These are phyloP conservation scores for Schizaphis graminum DNA, from an alignment of 2,888 invertebrate species.

Conservation along the genomic window DNA sequence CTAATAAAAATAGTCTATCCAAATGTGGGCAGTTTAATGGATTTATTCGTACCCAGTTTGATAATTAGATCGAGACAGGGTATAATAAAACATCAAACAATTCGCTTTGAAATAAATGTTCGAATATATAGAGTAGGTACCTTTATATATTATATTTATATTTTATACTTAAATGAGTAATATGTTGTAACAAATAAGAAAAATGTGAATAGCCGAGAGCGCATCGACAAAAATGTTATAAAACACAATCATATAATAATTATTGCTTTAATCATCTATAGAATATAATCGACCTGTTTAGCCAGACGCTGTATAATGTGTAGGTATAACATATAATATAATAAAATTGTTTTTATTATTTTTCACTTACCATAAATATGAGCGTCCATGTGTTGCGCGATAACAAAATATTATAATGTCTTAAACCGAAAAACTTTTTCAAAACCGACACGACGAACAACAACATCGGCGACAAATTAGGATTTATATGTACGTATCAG, in stretches of 20 bases:
- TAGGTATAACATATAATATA: not conserved
- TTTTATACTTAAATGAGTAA: not conserved
- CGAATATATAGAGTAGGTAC: not conserved
- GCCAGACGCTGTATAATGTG: not conserved
- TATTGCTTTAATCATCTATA: not conserved
- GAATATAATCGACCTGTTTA: not conserved
- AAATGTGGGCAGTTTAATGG: slow-evolving; percentile 60
- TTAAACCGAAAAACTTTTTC: slow-evolving; percentile 17
- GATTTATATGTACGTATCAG: not conserved
- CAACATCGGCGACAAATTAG: not conserved
- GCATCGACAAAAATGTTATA: not conserved
- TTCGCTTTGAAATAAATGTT: slow-evolving; percentile 1
- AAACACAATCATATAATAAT: slow-evolving; percentile 16
- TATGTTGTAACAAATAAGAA: not conserved
- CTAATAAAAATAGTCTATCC: not conserved
- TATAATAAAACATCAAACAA: slow-evolving; percentile 17
- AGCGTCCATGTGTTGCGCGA: slow-evolving; percentile 37
- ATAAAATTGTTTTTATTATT: not conserved
- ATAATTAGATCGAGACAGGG: not conserved
- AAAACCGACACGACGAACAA: slow-evolving; percentile 35
- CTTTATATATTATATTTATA: not conserved
- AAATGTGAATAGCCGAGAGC: not conserved
- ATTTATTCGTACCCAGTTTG: not conserved
- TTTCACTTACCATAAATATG: slow-evolving; percentile 43
- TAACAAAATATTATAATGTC: not conserved